Evolutionary conservation across 2,113 vertebrate species (phyloP).

Genomic region (Clinocottus analis): DNA sequence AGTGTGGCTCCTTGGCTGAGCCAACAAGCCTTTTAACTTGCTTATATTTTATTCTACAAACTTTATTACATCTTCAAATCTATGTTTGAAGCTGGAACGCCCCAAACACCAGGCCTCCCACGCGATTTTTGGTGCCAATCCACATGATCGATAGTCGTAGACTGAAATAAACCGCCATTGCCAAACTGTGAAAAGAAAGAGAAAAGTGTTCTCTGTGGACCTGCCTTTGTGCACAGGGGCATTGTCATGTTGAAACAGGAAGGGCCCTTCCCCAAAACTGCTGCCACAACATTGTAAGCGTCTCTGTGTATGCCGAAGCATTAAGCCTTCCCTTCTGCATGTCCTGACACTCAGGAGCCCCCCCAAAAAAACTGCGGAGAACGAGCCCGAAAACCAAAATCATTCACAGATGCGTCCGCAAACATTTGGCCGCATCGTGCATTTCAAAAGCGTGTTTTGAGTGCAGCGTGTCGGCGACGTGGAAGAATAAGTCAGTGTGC

Average conservation of each 20-base stretch:
- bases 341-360: neutral
- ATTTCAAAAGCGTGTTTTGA: neutral
- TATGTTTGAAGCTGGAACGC: no score
- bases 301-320: neutral
- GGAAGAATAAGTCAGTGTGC: neutral
- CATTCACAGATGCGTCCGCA: constrained; percentile 3
- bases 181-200: neutral
- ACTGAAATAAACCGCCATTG: no score
- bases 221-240: constrained; percentile 5
- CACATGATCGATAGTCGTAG: no score
- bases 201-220: neutral
- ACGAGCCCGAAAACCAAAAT: neutral
- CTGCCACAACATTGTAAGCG: constrained; percentile 1
- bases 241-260: constrained; percentile 24
- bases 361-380: neutral
- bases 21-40: neutral
- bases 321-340: neutral
- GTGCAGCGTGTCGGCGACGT: neutral
- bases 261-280: constrained; percentile 4
- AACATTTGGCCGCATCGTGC: neutral
- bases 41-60: neutral
- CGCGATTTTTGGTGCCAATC: no score
- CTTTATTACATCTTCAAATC: neutral
- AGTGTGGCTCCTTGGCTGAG: no score
- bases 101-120: neutral